Evolutionary conservation across 2,888 invertebrate genomes (phyloP), one percentile per base, ranked within the genome.

Genomic region (Oxytorus armatus): DNA sequence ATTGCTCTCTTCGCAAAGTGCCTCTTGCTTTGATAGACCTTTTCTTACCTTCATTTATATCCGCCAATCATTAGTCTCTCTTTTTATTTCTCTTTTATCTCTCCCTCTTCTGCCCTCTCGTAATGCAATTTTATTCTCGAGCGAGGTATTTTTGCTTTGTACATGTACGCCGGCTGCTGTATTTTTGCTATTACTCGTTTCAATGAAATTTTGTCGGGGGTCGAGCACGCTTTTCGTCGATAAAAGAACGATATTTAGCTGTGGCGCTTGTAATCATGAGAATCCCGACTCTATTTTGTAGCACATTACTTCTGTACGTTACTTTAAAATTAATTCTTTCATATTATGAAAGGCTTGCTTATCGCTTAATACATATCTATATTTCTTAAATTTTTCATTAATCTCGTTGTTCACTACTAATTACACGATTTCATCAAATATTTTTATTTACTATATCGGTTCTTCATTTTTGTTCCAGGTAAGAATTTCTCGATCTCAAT

Each of bases 381-480:
- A 39, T 11, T 47, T 55, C 36, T 10, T 18, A 21, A 49, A 29
- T 49, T 57, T 55, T 65, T 61, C 18, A 55, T 14, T 42, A 23
- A 72, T 66, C 53, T 55, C 11, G 21, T 16, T 68, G 42, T 59
- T 21, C 5, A 42, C 23, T 14, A 49, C 61, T 69, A 42, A 63
- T 78, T 47, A 23, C n/a, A n/a, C n/a, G n/a, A n/a, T 49, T 61
- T n/a, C 1, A 68, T 39, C 69, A 11, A 51, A 25, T 59, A 16
- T 44, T 57, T 74, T 53, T 61, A 61, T 61, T 21, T 63, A 57
- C 47, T 33, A 23, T 14, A 61, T 66, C 42, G 11, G 21, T 79
- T 76, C 47, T 16, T 68, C 82, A 84, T 79, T 85, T 85, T 69
- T 90, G 90, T 91, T 91, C 68, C 89, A 91, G 90, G 91, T 91